Percentiles rank a stretch among this genome's conserved stretches.
These are phyloP conservation scores for Rhagonycha lutea DNA, from an alignment of 2,888 invertebrate species.

Conservation along the genomic window DNA sequence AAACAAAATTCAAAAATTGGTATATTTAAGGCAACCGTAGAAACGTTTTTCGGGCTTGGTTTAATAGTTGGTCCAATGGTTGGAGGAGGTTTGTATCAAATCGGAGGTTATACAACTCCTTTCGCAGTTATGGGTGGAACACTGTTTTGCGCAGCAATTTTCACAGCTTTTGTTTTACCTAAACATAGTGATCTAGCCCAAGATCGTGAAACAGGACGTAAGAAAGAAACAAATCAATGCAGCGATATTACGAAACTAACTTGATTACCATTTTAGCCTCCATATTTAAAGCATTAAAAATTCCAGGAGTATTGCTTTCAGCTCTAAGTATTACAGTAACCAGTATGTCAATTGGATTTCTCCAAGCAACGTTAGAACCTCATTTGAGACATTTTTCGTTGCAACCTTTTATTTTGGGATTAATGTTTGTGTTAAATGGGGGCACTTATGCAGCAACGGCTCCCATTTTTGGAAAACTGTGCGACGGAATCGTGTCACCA, in stretches of 20 bases:
- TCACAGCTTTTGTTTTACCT: conserved; percentile 76
- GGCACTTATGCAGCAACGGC: conserved; percentile 79
- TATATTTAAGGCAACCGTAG: conserved; percentile 69
- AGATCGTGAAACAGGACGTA: conserved; percentile 64
- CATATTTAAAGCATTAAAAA: conserved; percentile 66
- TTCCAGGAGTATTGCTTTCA: conserved; percentile 76
- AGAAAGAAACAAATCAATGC: conserved; percentile 40
- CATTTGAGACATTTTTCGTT: conserved; percentile 78
- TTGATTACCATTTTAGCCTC: conserved; percentile 59
- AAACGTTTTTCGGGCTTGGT: conserved; percentile 86
- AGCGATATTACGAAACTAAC: background rate
- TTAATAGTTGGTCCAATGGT: conserved; percentile 90
- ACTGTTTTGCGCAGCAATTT: conserved; percentile 74
- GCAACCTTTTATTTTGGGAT: conserved; percentile 71
- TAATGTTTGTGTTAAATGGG: conserved; percentile 85
- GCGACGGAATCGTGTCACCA: conserved; percentile 69
- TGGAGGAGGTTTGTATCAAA: conserved; percentile 81
- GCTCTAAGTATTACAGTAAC: conserved; percentile 75
- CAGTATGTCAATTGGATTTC: conserved; percentile 82
- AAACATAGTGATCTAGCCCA: conserved; percentile 61
- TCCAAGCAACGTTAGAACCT: conserved; percentile 87
- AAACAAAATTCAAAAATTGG: background rate
- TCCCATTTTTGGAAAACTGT: conserved; percentile 80
- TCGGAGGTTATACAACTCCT: conserved; percentile 79
- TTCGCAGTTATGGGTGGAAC: conserved; percentile 79